phyloP scores from a whole-genome alignment of 2,113 vertebrate species.

The Gasterosteus nipponicus region DNA sequence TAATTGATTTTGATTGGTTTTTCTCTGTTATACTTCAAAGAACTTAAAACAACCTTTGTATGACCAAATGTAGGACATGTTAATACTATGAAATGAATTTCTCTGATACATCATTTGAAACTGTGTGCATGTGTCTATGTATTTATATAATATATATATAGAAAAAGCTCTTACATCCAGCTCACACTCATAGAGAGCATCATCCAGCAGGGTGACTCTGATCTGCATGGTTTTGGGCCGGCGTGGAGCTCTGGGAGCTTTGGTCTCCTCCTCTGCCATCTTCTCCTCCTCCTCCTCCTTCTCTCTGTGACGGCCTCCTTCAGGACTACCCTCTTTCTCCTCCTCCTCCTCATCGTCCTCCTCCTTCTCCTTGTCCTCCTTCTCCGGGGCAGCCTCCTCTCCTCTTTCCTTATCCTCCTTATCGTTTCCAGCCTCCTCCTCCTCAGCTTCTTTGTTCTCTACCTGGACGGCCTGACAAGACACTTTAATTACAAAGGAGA shows the following conservation, averaged over 20 bases:
- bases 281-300: conserved; percentile 73
- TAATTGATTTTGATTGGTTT: no score
- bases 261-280: conserved; percentile 81
- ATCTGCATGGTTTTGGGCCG: conserved; percentile 90
- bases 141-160: neutral
- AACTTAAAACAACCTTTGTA: neutral
- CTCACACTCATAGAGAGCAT: conserved; percentile 89
- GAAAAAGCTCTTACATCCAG: conserved; percentile 85
- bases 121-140: neutral
- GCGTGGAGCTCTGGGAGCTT: conserved; percentile 80
- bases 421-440: conserved; percentile 76
- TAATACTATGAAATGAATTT: neutral
- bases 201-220: conserved; percentile 92
- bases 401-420: conserved; percentile 48
- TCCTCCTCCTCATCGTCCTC: conserved; percentile 62
- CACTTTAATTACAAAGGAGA: neutral
- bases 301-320: conserved; percentile 69
- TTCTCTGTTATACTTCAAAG: no score
- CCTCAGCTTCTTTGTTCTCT: conserved; percentile 78
- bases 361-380: conserved; percentile 24
- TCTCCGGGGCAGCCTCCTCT: conserved; percentile 49
- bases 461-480: conserved; percentile 80
- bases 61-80: neutral
- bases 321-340: conserved; percentile 76
- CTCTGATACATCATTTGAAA: neutral